Evolutionary conservation across 2,797 vertebrate species (phyloP), one percentile per base, ranked within the genome.

Genomic region (Coluber constrictor): DNA sequence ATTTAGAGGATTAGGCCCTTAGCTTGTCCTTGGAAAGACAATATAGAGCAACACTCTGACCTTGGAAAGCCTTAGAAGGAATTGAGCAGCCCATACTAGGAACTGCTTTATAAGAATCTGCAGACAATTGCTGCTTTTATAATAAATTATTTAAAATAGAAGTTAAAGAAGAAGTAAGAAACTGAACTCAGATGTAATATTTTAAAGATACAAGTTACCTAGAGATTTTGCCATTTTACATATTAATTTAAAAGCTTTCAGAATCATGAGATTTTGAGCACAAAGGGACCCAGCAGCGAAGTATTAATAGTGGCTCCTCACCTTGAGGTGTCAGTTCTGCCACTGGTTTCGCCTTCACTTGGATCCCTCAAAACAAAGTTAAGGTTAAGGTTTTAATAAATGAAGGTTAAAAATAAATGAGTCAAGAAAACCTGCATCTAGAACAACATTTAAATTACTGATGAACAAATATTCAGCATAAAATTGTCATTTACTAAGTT

Each of bases 271-370:
- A 94, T 90, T 86, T 92, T 63, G 60, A 96, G 96, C 70, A 95
- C 61, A 3, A 95, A 97, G 92, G 93, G 96, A 94, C 96, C 97
- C 95, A 91, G 95, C 95, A 96, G 97, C 96, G 92, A 97, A 96
- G 97, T 93, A 94, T 96, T 93, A 95, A 96, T 95, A 96, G 96
- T 96, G 96, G 96, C 96, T 96, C 97, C 98, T 99, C 98, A 99
- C 99, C 99, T 99, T 96, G 98, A 98, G 94, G 98, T 98, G 97
- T 99, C 99, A 95, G 98, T 98, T 98, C 98, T 98, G 98, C 98
- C 98, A 97, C 98, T 99, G 97, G 99, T 98, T 98, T 99, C 99
- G 92, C 98, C 98, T 98, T 99, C 99, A 97, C 98, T 99, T 97
- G 98, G 99, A 97, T 99, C 98, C 98, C 99, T 99, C 98, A 98